phyloP scores from a whole-genome alignment of 2,888 invertebrate species.

The Molorchus minor region DNA sequence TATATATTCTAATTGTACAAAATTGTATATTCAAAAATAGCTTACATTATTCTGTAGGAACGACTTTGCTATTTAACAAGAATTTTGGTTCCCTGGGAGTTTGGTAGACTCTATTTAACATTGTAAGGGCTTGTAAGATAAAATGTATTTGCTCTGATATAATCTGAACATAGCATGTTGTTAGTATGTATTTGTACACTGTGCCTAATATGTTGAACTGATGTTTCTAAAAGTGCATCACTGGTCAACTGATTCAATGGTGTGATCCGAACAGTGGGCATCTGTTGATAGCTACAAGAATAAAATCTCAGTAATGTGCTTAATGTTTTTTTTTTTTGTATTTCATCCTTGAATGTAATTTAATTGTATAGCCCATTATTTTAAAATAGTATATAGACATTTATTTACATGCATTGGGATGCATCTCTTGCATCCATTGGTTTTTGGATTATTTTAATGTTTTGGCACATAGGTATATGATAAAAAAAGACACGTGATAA shows the following conservation, averaged over 20 bases:
- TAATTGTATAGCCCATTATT: no score
- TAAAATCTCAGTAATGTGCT: conserved; percentile 54
- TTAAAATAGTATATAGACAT: no score
- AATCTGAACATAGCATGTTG: conserved; percentile 56
- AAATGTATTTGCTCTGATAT: conserved; percentile 26
- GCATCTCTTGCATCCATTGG: no score
- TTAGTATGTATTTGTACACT: conserved; percentile 56
- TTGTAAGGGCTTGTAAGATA: conserved; percentile 21
- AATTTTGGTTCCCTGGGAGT: no score
- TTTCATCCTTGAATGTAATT: no score
- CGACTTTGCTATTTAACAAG: conserved; percentile 9
- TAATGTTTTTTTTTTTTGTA: no score
- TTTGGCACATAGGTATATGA: no score
- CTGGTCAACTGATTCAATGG: conserved; percentile 45
- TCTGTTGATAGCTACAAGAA: conserved; percentile 61
- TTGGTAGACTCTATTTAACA: no score
- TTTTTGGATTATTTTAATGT: no score
- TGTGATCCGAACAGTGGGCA: conserved; percentile 62
- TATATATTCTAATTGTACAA: conserved; percentile 22
- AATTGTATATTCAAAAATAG: conserved; percentile 28
- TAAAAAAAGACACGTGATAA: no score
- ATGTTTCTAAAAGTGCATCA: conserved; percentile 46
- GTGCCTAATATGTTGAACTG: conserved; percentile 61
- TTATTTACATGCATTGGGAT: no score
- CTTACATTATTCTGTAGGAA: conserved; percentile 16